Percentiles rank a stretch among this genome's conserved stretches.
Conservation (phyloP, 2,113 vertebrate species). For the Cebus imitator region DNA sequence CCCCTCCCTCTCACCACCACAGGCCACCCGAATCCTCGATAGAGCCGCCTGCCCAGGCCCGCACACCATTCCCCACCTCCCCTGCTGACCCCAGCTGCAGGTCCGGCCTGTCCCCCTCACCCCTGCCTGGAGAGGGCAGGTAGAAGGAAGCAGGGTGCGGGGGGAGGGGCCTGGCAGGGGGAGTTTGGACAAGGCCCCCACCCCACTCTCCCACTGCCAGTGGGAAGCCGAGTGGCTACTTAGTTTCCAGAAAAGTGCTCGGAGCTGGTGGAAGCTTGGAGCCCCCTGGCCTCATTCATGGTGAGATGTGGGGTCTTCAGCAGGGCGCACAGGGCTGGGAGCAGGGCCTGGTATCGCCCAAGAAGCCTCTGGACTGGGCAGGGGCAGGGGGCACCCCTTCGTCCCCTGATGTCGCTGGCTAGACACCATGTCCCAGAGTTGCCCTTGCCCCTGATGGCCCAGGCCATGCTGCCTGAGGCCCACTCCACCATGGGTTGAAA, state of each 20-base stretch:
- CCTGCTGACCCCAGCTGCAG: not conserved
- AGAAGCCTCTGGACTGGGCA: not conserved
- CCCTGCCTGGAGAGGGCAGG: not conserved
- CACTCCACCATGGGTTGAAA: not conserved
- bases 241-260: not conserved
- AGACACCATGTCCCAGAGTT: conserved; percentile 57
- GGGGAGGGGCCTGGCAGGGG: too few relatives aligned
- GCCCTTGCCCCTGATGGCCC: not conserved
- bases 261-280: not conserved
- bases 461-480: not conserved
- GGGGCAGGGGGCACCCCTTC: not conserved
- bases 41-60: not conserved
- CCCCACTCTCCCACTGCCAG: not conserved
- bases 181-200: fast-evolving
- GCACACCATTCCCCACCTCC: fast-evolving
- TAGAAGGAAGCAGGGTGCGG: fast-evolving
- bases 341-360: not conserved
- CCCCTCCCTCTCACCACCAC: not conserved
- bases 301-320: fast-evolving
- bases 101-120: not conserved
- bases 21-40: fast-evolving
- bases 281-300: fast-evolving
- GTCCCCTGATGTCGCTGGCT: not conserved
- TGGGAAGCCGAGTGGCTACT: not conserved
- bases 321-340: not conserved